Conservation (phyloP, 2,113 vertebrate species). For the Pitta sordida region DNA sequence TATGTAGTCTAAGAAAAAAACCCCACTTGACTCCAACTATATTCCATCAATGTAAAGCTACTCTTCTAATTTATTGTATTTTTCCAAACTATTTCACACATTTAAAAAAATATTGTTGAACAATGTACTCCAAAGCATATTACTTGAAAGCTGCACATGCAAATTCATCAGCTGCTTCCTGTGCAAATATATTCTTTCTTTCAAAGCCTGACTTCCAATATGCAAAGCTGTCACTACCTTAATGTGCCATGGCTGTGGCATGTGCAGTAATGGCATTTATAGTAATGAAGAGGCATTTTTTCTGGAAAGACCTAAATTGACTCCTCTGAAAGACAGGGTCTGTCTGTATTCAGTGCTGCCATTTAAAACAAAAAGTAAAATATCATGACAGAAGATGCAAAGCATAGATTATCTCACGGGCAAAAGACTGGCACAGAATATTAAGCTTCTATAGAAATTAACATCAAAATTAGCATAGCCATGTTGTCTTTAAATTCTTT, state of each 20-base stretch:
- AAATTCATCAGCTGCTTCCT: constrained; percentile 33
- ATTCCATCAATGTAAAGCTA: not conserved
- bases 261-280: not conserved
- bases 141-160: not conserved
- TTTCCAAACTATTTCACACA: not conserved
- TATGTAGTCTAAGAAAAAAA: not conserved
- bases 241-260: not conserved
- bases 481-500: constrained; percentile 3
- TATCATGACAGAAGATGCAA: not conserved
- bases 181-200: constrained; percentile 21
- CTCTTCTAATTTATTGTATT: not conserved
- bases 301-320: not conserved
- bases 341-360: not conserved
- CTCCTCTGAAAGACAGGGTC: not conserved
- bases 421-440: constrained; percentile 10
- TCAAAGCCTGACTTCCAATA: not conserved
- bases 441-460: constrained; percentile 39
- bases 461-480: constrained; percentile 27
- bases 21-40: not conserved
- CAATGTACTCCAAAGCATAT: not conserved
- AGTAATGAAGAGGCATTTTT: not conserved
- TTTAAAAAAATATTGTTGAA: not conserved
- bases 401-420: not conserved
- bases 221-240: not conserved
- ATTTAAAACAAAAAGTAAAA: constrained; percentile 1